Percentiles rank a stretch among this genome's conserved stretches.
Evolutionary conservation across 2,888 invertebrate species (phyloP).

Genomic region (Homarus gammarus): DNA sequence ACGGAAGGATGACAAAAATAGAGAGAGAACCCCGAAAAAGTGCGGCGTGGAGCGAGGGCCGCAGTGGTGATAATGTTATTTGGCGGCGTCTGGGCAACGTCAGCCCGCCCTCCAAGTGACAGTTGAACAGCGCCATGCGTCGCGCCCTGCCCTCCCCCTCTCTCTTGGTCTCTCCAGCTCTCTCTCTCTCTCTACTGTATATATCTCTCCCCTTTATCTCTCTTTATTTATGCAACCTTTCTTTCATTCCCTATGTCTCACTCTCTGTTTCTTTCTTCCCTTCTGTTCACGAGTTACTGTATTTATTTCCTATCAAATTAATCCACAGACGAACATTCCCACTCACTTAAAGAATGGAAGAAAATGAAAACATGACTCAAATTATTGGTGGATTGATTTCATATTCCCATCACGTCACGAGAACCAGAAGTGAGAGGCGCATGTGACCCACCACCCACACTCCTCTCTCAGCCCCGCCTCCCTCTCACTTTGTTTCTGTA

Average conservation of each 20-base stretch:
- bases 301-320: no score
- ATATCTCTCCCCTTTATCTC: neutral
- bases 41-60: slow-evolving; percentile 13
- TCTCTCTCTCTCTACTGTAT: neutral
- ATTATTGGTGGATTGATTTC: no score
- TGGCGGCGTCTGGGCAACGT: slow-evolving; percentile 34
- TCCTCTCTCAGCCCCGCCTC: no score
- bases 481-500: no score
- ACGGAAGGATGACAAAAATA: neutral
- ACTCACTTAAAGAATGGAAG: no score
- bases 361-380: no score
- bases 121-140: slow-evolving; percentile 18
- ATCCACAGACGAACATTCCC: no score
- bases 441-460: no score
- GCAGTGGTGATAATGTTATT: slow-evolving; percentile 43
- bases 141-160: neutral
- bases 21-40: slow-evolving; percentile 7
- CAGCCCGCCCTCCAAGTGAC: slow-evolving; percentile 43
- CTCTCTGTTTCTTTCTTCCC: neutral
- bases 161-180: neutral
- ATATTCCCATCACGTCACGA: no score
- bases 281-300: neutral
- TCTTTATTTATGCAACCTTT: neutral
- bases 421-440: no score
- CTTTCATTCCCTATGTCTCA: slow-evolving; percentile 3